Percentiles rank a stretch among this genome's conserved stretches.
phyloP scores from a whole-genome alignment of 2,888 invertebrate genomes.

The Noctua fimbriata region DNA sequence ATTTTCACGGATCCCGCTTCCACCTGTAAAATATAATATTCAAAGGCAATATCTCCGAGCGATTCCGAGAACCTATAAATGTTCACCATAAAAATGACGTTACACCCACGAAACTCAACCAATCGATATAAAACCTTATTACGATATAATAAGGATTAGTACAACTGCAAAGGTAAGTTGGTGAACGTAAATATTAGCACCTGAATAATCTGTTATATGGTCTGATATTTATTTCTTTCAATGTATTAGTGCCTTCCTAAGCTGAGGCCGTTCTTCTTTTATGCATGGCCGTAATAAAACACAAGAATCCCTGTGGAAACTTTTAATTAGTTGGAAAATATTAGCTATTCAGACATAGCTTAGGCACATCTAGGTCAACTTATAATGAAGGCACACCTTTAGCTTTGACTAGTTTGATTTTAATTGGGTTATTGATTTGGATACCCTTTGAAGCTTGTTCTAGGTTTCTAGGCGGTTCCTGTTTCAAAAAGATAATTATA shows the following conservation, averaged over 20 bases:
- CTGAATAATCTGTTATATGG: constrained; percentile 71
- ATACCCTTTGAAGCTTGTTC: constrained; percentile 19
- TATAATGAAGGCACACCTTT: constrained; percentile 11
- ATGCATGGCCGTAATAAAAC: constrained; percentile 60
- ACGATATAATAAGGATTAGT: constrained; percentile 1
- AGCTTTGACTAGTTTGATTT: constrained; percentile 9
- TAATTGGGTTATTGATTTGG: constrained; percentile 55
- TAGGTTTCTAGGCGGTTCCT: not conserved
- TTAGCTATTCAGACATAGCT: constrained; percentile 28
- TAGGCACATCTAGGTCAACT: constrained; percentile 1
- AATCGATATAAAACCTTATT: constrained; percentile 52
- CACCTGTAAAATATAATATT: constrained; percentile 73
- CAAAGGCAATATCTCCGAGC: constrained; percentile 72
- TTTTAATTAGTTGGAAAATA: constrained; percentile 63
- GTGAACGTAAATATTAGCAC: constrained; percentile 69
- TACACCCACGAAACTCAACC: constrained; percentile 35
- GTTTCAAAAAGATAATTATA: not conserved
- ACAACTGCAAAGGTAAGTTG: constrained; percentile 38
- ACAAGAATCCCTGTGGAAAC: constrained; percentile 44
- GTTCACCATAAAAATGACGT: constrained; percentile 76
- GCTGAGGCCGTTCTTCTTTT: constrained; percentile 58
- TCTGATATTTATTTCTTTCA: constrained; percentile 69
- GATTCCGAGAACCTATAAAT: constrained; percentile 75
- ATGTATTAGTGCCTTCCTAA: constrained; percentile 65
- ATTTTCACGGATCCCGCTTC: constrained; percentile 64